Base-by-base conservation (phyloP, 2,888 invertebrate genomes). In the Scaeva pyrastri region DNA sequence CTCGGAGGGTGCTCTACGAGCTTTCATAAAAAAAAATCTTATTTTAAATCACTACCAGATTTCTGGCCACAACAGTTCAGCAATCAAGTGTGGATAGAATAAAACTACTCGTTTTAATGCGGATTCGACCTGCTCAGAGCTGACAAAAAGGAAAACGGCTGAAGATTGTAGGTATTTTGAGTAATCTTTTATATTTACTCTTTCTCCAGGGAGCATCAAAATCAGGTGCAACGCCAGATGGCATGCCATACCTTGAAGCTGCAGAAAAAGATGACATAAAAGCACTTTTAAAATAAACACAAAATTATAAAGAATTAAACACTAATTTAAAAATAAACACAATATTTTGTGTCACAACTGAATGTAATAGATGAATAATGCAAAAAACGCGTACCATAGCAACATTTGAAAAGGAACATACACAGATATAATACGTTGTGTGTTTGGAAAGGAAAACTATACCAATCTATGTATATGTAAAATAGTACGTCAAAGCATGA, bases 261-360 rank as follows among this genome's bases (percentile, higher is more conserved):
- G 98, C 98, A 41, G 98, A 98, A 92, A 97, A 96, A 91, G 96
- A 96, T 88, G 98, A 98, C 93, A 98, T 98, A n/a, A 86, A 82
- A 48, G 39, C 41, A 14, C 77, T 86, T 60, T 71, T 86, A 3
- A 74, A 64, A 43, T 86, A 86, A 77, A 58, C 5, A 52, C 50
- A 43, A 23, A 64, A 71, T 1, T 8, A 21, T 21, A 14, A 6
- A n/a, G 26, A 26, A 16, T 64, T 19, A 14, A 19, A 41, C 8
- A 21, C 19, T 52, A 14, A 21, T 8, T 12, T 12, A 21, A 50
- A 50, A 58, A 3, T 16, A 58, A 36, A 58, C 10, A 39, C 21
- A n/a, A 48, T 62, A 39, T 45, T 39, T 62, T 62, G 43, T 43
- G n/a, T 62, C 14, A 62, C 10, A 21, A 70, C 19, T 19, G 21